A percentile compares a stretch with the other conserved stretches of the same genome.
These are phyloP conservation scores for Apis laboriosa DNA, from an alignment of 1,140 invertebrate genomes.

Conservation along the genomic window DNA sequence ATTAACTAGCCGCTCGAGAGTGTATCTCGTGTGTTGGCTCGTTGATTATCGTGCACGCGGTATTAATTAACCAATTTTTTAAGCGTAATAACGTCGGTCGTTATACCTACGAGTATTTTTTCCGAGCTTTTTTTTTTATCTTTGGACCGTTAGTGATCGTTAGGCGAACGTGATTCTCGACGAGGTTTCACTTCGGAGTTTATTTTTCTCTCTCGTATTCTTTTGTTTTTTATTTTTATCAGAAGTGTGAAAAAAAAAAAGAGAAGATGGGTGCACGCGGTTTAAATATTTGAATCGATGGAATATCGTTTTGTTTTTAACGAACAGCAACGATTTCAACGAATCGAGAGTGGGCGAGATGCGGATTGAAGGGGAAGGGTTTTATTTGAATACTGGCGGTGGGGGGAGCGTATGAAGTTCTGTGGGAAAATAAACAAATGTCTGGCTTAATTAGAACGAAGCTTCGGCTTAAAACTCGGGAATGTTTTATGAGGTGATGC, in stretches of 20 bases:
- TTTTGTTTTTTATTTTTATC: neutral
- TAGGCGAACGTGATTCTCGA: neutral
- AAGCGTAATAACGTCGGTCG: neutral
- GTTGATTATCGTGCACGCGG: neutral
- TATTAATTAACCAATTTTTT: slow-evolving; percentile 39
- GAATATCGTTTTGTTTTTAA: slow-evolving; percentile 7
- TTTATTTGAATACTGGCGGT: slow-evolving; percentile 6
- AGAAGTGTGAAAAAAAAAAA: neutral
- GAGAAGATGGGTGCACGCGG: neutral
- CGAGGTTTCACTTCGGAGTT: neutral
- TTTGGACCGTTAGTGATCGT: neutral
- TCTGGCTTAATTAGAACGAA: slow-evolving; percentile 24
- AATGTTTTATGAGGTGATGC: neutral
- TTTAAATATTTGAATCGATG: slow-evolving; percentile 34
- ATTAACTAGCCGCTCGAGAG: neutral
- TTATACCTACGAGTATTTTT: neutral
- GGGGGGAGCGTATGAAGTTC: neutral
- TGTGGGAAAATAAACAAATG: slow-evolving; percentile 35
- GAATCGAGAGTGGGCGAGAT: neutral
- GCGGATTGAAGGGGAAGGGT: neutral
- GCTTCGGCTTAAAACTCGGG: slow-evolving; percentile 26
- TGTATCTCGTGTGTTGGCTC: slow-evolving; percentile 3
- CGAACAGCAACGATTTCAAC: slow-evolving; percentile 1
- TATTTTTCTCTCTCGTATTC: neutral
- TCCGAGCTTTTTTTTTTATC: neutral